Percentiles rank a stretch among this genome's conserved stretches.
phyloP scores from a whole-genome alignment of 2,797 vertebrate species.

The Cichlasoma orientale region DNA sequence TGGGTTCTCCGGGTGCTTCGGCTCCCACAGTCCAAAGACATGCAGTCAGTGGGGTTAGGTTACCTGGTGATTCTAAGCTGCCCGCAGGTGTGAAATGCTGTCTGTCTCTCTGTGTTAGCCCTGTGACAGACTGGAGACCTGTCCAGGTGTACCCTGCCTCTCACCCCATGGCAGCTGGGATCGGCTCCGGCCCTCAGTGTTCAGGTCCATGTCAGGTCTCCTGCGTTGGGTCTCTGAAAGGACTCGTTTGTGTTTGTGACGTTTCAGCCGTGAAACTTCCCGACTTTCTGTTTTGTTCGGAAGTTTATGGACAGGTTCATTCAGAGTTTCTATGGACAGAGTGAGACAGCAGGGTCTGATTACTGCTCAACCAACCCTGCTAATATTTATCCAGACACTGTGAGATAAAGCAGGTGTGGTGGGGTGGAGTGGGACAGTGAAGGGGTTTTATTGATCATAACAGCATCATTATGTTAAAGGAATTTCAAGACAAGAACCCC shows the following conservation, averaged over 20 bases:
- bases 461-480: neutral
- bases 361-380: neutral
- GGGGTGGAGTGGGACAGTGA: neutral
- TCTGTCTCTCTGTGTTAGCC: too few species aligned
- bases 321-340: neutral
- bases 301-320: neutral
- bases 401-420: neutral
- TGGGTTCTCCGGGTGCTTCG: too few species aligned
- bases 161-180: too few species aligned
- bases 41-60: too few species aligned
- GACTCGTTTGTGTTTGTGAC: neutral
- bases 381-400: neutral
- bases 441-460: neutral
- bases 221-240: too few species aligned
- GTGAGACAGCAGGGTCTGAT: neutral
- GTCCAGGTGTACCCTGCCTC: too few species aligned
- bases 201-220: too few species aligned
- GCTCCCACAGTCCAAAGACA: too few species aligned
- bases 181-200: too few species aligned
- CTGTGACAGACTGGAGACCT: too few species aligned
- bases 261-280: neutral
- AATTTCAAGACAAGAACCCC: neutral
- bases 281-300: neutral
- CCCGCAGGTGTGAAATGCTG: too few species aligned
- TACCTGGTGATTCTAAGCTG: too few species aligned